These are phyloP conservation scores for Lathamus discolor DNA, from an alignment of 2,113 vertebrate species.

Conservation along the genomic window DNA sequence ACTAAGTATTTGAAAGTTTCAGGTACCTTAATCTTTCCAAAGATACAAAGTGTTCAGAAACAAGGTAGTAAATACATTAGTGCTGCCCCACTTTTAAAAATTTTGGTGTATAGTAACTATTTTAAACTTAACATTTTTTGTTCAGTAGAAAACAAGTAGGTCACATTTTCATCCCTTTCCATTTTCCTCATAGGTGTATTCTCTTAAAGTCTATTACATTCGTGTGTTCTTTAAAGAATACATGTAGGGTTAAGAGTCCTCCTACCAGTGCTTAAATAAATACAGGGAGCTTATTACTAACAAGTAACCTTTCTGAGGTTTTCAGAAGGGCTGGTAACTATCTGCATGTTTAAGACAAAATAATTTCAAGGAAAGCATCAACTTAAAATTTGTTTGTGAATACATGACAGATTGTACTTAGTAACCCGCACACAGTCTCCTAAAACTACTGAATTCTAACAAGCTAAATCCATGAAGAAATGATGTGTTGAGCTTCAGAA, in stretches of 20 bases:
- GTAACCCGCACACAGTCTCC: not conserved
- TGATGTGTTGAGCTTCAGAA: constrained; percentile 5
- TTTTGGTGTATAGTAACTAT: not conserved
- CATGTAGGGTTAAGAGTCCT: not conserved
- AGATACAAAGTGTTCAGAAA: constrained; percentile 13
- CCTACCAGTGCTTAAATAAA: not conserved
- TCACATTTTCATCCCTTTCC: not conserved
- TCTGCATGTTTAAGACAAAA: constrained; percentile 25
- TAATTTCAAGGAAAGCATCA: constrained; percentile 17
- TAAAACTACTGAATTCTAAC: not conserved
- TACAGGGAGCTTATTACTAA: constrained; percentile 5
- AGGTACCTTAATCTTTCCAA: not conserved
- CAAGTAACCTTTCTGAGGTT: not conserved
- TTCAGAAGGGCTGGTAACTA: constrained; percentile 31
- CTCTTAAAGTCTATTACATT: not conserved
- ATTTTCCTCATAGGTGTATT: not conserved
- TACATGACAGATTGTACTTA: constrained; percentile 15
- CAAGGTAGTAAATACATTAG: constrained; percentile 22
- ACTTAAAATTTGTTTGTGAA: constrained; percentile 45
- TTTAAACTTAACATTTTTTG: not conserved
- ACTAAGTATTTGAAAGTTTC: not conserved
- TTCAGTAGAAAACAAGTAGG: not conserved
- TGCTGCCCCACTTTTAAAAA: not conserved
- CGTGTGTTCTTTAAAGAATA: constrained; percentile 28
- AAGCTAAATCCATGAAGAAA: constrained; percentile 18